Percentiles rank a stretch among this genome's conserved stretches.
phyloP scores from a whole-genome alignment of 2,797 vertebrate genomes.

The Antennarius maculatus region DNA sequence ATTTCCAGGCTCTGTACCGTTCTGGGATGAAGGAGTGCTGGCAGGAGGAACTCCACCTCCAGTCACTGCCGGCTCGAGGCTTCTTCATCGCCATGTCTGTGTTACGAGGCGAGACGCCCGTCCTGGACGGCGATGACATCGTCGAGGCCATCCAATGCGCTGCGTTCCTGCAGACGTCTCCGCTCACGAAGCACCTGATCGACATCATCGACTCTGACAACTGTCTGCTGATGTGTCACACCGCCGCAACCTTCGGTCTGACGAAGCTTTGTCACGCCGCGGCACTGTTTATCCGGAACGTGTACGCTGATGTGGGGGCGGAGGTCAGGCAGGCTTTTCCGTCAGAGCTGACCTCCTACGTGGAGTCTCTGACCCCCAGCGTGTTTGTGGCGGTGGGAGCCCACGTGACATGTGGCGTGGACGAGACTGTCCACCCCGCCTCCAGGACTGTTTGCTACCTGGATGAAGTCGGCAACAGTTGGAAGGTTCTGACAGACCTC shows the following conservation, averaged over 20 bases:
- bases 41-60: conserved; percentile 86
- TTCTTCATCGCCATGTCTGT: conserved; percentile 85
- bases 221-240: conserved; percentile 90
- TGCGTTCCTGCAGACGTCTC: conserved; percentile 87
- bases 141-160: conserved; percentile 90
- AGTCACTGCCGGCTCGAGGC: conserved; percentile 79
- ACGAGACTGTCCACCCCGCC: conserved; percentile 46
- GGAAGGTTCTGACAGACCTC: conserved; percentile 89
- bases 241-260: conserved; percentile 88
- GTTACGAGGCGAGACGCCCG: conserved; percentile 81
- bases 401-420: conserved; percentile 56
- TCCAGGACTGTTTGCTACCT: conserved; percentile 91
- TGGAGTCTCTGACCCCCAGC: conserved; percentile 86
- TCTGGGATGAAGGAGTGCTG: conserved; percentile 93
- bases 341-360: conserved; percentile 81
- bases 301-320: conserved; percentile 79
- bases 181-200: conserved; percentile 84
- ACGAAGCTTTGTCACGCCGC: conserved; percentile 83
- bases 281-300: conserved; percentile 88
- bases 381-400: conserved; percentile 84
- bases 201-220: conserved; percentile 88
- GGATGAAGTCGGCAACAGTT: conserved; percentile 85
- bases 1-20: conserved; percentile 91
- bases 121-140: conserved; percentile 84
- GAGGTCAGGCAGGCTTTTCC: conserved; percentile 79